Conservation (phyloP, 2,888 invertebrate species). For the Notodromas monacha region DNA sequence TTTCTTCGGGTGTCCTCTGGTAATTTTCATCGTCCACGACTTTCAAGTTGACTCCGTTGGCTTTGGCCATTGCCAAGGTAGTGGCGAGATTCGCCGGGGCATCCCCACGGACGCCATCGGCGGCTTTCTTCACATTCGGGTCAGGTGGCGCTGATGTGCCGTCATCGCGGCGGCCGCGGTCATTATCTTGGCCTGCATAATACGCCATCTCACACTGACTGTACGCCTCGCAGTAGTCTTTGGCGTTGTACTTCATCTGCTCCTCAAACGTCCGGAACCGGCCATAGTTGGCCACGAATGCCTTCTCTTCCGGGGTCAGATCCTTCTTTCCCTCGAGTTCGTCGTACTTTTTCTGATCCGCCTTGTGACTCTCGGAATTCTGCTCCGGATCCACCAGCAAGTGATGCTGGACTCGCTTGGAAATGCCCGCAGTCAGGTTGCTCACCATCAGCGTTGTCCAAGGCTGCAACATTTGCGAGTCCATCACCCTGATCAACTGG, state of each 20-base stretch:
- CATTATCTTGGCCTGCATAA: conserved; percentile 4
- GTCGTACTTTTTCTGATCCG: conserved; percentile 1
- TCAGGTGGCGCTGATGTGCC: conserved; percentile 1
- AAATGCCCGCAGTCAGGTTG: background rate
- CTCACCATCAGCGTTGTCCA: conserved; percentile 1
- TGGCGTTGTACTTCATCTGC: conserved; percentile 1
- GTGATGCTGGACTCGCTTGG: conserved; percentile 1
- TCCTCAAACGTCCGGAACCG: background rate
- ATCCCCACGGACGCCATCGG: background rate
- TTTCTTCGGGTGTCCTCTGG: background rate
- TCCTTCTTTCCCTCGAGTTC: conserved; percentile 4
- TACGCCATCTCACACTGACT: conserved; percentile 2
- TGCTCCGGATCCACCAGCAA: background rate
- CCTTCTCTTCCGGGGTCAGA: background rate
- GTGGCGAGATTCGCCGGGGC: background rate
- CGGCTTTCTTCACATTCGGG: background rate
- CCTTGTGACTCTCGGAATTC: background rate
- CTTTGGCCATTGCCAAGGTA: background rate
- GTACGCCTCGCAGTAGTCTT: background rate
- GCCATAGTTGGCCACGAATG: conserved; percentile 4
- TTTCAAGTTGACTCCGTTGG: conserved; percentile 1
- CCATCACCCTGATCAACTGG: background rate
- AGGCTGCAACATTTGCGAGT: conserved; percentile 2
- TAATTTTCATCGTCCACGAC: conserved; percentile 1
- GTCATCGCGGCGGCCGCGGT: background rate